A percentile compares a stretch with the other conserved stretches of the same genome.
These are phyloP conservation scores for Oscheius sp. DNA, from an alignment of 2,888 invertebrate genomes.

Conservation along the genomic window DNA sequence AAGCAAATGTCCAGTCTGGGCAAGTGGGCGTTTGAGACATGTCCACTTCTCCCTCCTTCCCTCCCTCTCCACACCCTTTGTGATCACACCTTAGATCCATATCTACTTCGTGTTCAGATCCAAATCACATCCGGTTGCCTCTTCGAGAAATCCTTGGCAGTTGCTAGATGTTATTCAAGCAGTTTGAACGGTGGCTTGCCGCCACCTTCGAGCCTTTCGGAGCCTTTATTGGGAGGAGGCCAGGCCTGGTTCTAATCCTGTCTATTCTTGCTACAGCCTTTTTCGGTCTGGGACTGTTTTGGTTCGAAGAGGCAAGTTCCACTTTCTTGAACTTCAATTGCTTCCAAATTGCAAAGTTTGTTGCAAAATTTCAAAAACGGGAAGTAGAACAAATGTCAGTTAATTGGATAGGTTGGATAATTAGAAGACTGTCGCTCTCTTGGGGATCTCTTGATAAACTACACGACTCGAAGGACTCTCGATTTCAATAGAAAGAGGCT, in stretches of 20 bases:
- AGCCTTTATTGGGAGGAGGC: constrained; percentile 52
- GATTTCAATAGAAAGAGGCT: no score
- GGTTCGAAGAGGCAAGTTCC: constrained; percentile 57
- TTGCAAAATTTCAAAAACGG: no score
- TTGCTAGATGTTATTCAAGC: constrained; percentile 83
- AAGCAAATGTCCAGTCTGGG: constrained; percentile 2
- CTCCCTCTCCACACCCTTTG: background rate
- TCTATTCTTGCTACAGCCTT: constrained; percentile 45
- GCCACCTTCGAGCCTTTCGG: constrained; percentile 50
- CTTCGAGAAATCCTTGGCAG: background rate
- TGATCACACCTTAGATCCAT: background rate
- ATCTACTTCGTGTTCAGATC: background rate
- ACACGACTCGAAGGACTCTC: no score
- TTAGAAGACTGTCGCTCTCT: no score
- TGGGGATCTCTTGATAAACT: no score
- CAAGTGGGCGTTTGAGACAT: constrained; percentile 8
- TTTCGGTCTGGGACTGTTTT: constrained; percentile 56
- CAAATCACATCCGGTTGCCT: background rate
- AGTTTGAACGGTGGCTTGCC: constrained; percentile 74
- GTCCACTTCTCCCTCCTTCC: background rate
- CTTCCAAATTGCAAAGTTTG: no score
- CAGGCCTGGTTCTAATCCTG: constrained; percentile 47
- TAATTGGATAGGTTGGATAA: no score
- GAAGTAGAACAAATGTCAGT: no score
- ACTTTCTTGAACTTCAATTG: background rate